Percentiles rank a stretch among this genome's conserved stretches.
Conservation (phyloP, 2,797 vertebrate genomes). For the Remorina albescens region DNA sequence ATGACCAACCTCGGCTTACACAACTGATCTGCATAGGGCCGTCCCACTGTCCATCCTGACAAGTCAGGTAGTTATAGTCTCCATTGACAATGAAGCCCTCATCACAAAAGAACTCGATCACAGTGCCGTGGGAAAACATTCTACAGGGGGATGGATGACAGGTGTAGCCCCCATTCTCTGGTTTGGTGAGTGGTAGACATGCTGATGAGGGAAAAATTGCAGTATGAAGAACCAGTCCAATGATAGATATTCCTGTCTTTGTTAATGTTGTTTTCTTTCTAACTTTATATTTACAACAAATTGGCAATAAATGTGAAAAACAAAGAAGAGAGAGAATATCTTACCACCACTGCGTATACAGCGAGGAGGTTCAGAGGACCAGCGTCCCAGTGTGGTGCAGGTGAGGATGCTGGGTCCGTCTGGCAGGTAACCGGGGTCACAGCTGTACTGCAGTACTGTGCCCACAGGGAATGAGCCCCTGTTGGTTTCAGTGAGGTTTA, state of each 20-base stretch:
- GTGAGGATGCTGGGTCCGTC: slow-evolving; percentile 83
- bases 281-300: background rate
- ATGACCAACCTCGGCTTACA: slow-evolving; percentile 88
- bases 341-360: slow-evolving; percentile 83
- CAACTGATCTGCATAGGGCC: slow-evolving; percentile 93
- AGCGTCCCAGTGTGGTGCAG: slow-evolving; percentile 78
- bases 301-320: background rate
- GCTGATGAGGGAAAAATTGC: slow-evolving; percentile 74
- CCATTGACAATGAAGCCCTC: slow-evolving; percentile 93
- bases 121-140: slow-evolving; percentile 89
- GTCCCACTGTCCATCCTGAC: slow-evolving; percentile 95
- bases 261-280: background rate
- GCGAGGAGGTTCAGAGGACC: slow-evolving; percentile 83
- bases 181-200: slow-evolving; percentile 90
- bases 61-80: slow-evolving; percentile 95
- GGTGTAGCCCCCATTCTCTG: slow-evolving; percentile 93
- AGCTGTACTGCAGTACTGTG: slow-evolving; percentile 86
- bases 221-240: background rate
- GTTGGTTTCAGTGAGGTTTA: slow-evolving; percentile 85
- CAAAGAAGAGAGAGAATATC: slow-evolving; percentile 29
- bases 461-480: slow-evolving; percentile 82
- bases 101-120: slow-evolving; percentile 94
- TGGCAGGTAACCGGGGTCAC: slow-evolving; percentile 83
- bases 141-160: slow-evolving; percentile 94
- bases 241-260: background rate